phyloP scores from a whole-genome alignment of 2,113 vertebrate species.

The Orycteropus afer region DNA sequence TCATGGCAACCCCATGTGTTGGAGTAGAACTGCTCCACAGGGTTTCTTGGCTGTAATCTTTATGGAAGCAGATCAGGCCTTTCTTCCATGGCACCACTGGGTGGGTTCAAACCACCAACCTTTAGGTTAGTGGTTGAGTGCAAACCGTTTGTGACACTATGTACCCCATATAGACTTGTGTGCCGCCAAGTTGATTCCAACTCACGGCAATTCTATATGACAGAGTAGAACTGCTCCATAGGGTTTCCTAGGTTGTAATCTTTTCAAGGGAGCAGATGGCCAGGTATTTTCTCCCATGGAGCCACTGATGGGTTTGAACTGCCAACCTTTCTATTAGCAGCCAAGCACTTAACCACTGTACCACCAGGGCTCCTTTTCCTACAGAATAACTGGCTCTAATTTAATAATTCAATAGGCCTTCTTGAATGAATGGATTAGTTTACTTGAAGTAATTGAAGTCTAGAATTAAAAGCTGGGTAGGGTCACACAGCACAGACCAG shows the following conservation, averaged over 20 bases:
- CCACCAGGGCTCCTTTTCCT: background rate
- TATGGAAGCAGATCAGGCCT: no score
- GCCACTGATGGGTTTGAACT: no score
- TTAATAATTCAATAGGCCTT: background rate
- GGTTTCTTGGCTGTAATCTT: background rate
- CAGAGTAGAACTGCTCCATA: background rate
- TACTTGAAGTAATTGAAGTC: background rate
- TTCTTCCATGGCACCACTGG: background rate
- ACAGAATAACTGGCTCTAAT: background rate
- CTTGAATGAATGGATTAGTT: background rate
- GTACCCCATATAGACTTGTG: no score
- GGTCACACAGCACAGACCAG: background rate
- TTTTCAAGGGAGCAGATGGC: background rate
- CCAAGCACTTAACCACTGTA: background rate
- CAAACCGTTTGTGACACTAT: no score
- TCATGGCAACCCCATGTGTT: no score
- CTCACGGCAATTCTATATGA: background rate
- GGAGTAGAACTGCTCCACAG: background rate
- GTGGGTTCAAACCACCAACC: background rate
- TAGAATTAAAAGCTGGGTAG: background rate
- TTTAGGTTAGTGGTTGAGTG: background rate
- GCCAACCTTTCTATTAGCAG: no score
- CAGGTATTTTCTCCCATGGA: background rate
- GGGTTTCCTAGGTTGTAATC: background rate
- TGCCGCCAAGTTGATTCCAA: no score